phyloP scores from a whole-genome alignment of 2,888 invertebrate genomes.

The Drosophila setosimentum region DNA sequence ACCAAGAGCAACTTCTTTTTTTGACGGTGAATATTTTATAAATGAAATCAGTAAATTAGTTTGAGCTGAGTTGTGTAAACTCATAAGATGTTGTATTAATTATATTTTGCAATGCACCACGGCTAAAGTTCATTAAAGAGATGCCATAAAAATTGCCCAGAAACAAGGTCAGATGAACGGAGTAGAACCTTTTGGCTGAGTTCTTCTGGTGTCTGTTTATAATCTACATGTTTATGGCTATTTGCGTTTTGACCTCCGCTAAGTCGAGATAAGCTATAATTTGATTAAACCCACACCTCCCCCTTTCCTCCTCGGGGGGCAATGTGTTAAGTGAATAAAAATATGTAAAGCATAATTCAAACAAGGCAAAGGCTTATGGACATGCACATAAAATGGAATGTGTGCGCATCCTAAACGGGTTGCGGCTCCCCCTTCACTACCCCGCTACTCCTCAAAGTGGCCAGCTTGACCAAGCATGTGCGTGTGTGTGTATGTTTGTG shows the following conservation, averaged over 20 bases:
- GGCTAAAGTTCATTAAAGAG: slow-evolving; percentile 46
- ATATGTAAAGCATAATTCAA: slow-evolving; percentile 80
- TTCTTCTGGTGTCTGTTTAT: slow-evolving; percentile 47
- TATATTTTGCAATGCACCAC: slow-evolving; percentile 55
- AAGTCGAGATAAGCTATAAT: slow-evolving; percentile 77
- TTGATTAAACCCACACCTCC: slow-evolving; percentile 60
- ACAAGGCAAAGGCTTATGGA: slow-evolving; percentile 62
- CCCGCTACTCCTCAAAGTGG: slow-evolving; percentile 28
- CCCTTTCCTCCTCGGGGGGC: slow-evolving; percentile 3
- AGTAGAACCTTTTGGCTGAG: slow-evolving; percentile 11
- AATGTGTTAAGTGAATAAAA: slow-evolving; percentile 79
- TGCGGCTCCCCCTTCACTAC: slow-evolving; percentile 10
- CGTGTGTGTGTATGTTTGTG: slow-evolving; percentile 36
- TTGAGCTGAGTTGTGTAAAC: slow-evolving; percentile 27
- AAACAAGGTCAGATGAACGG: slow-evolving; percentile 66
- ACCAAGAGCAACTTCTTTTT: neutral
- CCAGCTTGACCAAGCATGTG: slow-evolving; percentile 66
- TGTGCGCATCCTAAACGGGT: slow-evolving; percentile 63
- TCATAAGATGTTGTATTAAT: slow-evolving; percentile 58
- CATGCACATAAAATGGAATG: slow-evolving; percentile 59
- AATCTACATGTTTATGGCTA: slow-evolving; percentile 80
- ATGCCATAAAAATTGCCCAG: slow-evolving; percentile 45
- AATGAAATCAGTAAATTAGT: slow-evolving; percentile 14
- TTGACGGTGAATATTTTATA: neutral
- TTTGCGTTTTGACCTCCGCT: slow-evolving; percentile 79